Conservation (phyloP, 2,797 vertebrate species). For the Catostomus latipinnis region DNA sequence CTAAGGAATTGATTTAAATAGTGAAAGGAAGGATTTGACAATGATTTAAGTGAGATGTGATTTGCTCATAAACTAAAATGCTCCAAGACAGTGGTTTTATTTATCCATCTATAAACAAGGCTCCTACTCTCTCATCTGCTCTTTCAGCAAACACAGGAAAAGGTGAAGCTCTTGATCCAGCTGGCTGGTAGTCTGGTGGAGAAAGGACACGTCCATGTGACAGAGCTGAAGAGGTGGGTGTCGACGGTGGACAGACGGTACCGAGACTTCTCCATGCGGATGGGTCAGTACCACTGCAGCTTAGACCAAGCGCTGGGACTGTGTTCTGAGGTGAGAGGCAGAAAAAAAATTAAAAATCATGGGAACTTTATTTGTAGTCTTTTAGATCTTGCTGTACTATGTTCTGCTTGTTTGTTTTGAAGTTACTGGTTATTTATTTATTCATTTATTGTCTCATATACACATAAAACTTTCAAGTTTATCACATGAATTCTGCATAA, state of each 20-base stretch:
- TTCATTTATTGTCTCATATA: background rate
- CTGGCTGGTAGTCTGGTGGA: constrained; percentile 95
- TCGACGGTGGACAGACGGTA: constrained; percentile 93
- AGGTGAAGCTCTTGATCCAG: constrained; percentile 96
- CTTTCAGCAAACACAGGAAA: constrained; percentile 95
- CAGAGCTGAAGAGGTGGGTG: constrained; percentile 94
- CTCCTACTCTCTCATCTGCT: background rate
- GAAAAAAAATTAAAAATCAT: no score
- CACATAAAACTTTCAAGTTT: background rate
- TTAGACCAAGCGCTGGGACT: constrained; percentile 92
- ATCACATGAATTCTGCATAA: background rate
- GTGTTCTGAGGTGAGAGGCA: constrained; percentile 85
- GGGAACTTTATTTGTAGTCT: background rate
- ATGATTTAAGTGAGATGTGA: background rate
- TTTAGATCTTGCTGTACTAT: background rate
- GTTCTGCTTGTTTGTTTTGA: background rate
- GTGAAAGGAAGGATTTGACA: no score
- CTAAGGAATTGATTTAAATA: no score
- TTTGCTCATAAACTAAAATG: background rate
- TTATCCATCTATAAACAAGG: background rate
- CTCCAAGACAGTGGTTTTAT: background rate
- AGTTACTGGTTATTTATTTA: background rate
- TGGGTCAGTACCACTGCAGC: constrained; percentile 92
- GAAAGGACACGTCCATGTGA: constrained; percentile 93
- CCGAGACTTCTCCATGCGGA: constrained; percentile 93